Conservation (phyloP, 2,797 vertebrate genomes). For the Morus bassanus region DNA sequence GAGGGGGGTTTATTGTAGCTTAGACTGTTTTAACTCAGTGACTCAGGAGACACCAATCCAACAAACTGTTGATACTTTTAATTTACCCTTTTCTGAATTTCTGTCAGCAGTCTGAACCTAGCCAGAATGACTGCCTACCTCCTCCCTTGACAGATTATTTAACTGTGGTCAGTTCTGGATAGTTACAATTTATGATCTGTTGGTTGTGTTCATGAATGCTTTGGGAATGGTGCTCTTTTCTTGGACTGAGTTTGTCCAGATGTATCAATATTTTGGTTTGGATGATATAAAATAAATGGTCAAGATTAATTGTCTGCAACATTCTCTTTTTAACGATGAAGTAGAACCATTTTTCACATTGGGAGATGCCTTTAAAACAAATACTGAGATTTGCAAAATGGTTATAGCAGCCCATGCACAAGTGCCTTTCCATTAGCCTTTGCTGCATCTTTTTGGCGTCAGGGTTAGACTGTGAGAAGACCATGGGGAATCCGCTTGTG, state of each 20-base stretch:
- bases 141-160: not conserved
- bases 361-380: conserved; percentile 6
- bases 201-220: conserved; percentile 54
- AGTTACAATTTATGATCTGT: conserved; percentile 52
- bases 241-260: conserved; percentile 67
- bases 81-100: not conserved
- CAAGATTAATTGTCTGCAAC: conserved; percentile 47
- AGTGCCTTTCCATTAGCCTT: not conserved
- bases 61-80: conserved; percentile 11
- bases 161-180: conserved; percentile 29
- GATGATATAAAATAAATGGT: conserved; percentile 69
- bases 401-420: not conserved
- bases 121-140: not conserved
- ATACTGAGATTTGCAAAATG: not conserved
- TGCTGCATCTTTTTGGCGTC: not conserved
- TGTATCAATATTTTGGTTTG: conserved; percentile 72
- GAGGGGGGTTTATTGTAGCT: not conserved
- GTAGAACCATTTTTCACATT: not conserved
- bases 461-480: not conserved
- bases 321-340: conserved; percentile 41
- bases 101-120: not conserved
- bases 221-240: conserved; percentile 40
- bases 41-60: not conserved
- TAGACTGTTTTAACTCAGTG: not conserved
- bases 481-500: not conserved